Base-by-base conservation (phyloP, 2,113 vertebrate genomes). In the Poeciliopsis prolifica region DNA sequence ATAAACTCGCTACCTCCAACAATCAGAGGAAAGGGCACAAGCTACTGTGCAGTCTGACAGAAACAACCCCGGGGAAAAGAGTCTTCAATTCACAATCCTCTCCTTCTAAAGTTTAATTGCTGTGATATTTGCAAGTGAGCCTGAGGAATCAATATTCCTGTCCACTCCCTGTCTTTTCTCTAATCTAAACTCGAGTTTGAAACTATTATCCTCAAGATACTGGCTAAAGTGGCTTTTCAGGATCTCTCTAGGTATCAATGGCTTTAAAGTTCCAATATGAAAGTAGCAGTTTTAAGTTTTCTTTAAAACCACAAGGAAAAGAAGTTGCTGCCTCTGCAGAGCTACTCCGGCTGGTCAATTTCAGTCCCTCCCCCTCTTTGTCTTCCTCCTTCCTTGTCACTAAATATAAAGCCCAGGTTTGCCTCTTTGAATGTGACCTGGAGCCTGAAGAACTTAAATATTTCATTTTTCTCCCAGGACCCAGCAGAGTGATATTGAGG, bases 101-200 rank as follows among this genome's bases (percentile, higher is more conserved):
- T n/a, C 61, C 54, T 70, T 66, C 76, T 70, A 44, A 63, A 79
- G 33, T 61, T 42, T 75, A 85, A 81, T 69, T 78, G 40, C 61
- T 24, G 31, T 29, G 71, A 75, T 79, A 68, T 67, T 1, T 42
- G 3, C 37, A 81, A 35, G 37, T n/a, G 48, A 79, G 65, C 69
- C 69, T 78, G 37, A 54, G 26, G 42, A 51, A 61, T 65, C 24
- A 61, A 70, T 51, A 30, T 65, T 77, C 68, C 26, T 10, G 42
- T 72, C 44, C 68, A 28, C 67, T 29, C 31, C 37, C 62, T 35
- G 37, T 70, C 26, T 31, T 19, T 31, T 33, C 67, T 68, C 35
- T 54, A 3, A 37, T 37, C 0, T 74, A 10, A 62, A 68, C 31
- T 33, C 37, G 10, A 28, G 14, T 26, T 51, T 63, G 51, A 58